Conservation (phyloP, 2,797 vertebrate species). For the Channa striata region DNA sequence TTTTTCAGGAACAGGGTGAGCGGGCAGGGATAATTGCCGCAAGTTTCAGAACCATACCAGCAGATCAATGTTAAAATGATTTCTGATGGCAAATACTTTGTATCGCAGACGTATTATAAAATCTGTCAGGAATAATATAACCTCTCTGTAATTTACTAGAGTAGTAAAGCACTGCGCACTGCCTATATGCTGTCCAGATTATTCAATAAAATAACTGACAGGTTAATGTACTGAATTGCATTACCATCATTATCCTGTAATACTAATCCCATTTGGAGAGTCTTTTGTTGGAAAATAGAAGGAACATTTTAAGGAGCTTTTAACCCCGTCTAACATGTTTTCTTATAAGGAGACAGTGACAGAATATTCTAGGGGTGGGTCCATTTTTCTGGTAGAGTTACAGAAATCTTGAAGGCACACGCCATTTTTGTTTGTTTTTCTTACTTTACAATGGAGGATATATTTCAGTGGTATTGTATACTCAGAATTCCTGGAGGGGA, state of each 20-base stretch:
- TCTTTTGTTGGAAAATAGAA: slow-evolving; percentile 56
- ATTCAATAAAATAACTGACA: slow-evolving; percentile 60
- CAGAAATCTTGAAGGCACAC: slow-evolving; percentile 14
- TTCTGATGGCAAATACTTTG: slow-evolving; percentile 44
- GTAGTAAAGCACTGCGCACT: slow-evolving; percentile 31
- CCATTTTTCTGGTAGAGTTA: slow-evolving; percentile 32
- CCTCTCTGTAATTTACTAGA: slow-evolving; percentile 47
- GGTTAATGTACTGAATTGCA: slow-evolving; percentile 59
- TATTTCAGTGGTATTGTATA: neutral
- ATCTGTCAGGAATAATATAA: slow-evolving; percentile 31
- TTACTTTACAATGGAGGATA: slow-evolving; percentile 12
- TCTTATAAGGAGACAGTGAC: slow-evolving; percentile 55
- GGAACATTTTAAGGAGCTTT: slow-evolving; percentile 52
- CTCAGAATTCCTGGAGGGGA: neutral
- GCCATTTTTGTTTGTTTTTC: slow-evolving; percentile 31
- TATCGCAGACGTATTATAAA: slow-evolving; percentile 37
- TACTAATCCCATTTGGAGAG: slow-evolving; percentile 54
- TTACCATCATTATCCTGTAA: slow-evolving; percentile 53
- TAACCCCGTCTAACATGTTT: slow-evolving; percentile 47
- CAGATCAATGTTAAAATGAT: slow-evolving; percentile 49
- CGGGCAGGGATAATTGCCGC: neutral
- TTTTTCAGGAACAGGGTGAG: neutral
- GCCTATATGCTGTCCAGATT: slow-evolving; percentile 43
- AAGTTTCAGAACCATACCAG: slow-evolving; percentile 25
- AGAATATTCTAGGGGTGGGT: slow-evolving; percentile 48